A percentile compares a stretch with the other conserved stretches of the same genome.
These are phyloP conservation scores for Euzophera pinguis DNA, from an alignment of 2,888 invertebrate genomes.

Conservation along the genomic window DNA sequence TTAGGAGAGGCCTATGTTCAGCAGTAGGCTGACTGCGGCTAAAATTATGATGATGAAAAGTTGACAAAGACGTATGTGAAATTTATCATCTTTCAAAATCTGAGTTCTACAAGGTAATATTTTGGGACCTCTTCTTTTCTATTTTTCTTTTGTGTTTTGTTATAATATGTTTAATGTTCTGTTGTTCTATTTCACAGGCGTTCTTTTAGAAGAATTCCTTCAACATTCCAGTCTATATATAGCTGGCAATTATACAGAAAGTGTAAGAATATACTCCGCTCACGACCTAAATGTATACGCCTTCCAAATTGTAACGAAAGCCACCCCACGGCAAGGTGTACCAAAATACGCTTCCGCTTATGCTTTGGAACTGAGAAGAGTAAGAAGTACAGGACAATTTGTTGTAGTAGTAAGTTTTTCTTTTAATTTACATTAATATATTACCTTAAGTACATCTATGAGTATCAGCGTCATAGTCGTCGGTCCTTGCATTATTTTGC, in stretches of 20 bases:
- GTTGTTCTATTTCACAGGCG: constrained; percentile 22
- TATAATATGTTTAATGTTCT: neutral
- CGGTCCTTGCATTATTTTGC: no score
- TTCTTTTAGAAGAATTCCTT: constrained; percentile 33
- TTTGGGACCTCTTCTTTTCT: neutral
- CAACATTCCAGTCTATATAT: constrained; percentile 22
- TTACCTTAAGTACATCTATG: no score
- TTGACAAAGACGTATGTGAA: no score
- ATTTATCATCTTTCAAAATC: neutral
- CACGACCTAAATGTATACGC: constrained; percentile 36
- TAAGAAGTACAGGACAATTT: constrained; percentile 28
- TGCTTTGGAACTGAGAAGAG: constrained; percentile 37
- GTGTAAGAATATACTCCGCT: constrained; percentile 33
- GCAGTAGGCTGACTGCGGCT: no score
- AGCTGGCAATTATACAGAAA: constrained; percentile 24
- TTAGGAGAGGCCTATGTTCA: no score
- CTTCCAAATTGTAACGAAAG: constrained; percentile 22
- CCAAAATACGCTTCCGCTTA: constrained; percentile 30
- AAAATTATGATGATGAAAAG: no score
- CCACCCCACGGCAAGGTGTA: constrained; percentile 25
- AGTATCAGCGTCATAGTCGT: no score
- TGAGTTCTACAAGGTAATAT: neutral
- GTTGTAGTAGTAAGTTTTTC: constrained; percentile 43
- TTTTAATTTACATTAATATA: no score
- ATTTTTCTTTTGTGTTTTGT: neutral